phyloP scores from a whole-genome alignment of 2,113 vertebrate genomes.

The Mustelus asterias region DNA sequence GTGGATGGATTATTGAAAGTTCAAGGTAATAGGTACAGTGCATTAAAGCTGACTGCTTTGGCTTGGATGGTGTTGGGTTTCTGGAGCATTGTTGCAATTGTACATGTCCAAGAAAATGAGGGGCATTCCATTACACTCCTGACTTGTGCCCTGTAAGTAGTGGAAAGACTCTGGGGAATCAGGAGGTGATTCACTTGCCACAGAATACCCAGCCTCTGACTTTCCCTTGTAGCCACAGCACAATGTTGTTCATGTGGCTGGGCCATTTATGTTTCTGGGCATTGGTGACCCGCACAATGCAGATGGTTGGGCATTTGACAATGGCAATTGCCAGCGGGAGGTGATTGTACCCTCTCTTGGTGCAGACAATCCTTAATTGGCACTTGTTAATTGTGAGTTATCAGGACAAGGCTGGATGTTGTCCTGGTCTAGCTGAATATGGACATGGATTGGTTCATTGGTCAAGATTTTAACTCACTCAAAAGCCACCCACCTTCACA shows the following conservation, averaged over 20 bases:
- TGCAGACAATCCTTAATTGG: neutral
- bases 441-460: neutral
- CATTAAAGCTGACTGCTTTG: neutral
- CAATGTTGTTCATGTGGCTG: neutral
- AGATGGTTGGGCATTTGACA: neutral
- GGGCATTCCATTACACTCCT: neutral
- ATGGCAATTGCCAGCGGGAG: neutral
- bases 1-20: neutral
- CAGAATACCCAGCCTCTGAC: neutral
- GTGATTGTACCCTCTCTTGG: neutral
- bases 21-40: neutral
- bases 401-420: neutral
- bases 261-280: neutral
- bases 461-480: neutral
- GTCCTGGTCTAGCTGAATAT: neutral
- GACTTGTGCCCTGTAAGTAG: neutral
- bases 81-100: neutral
- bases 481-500: neutral
- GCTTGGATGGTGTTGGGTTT: neutral
- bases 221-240: neutral
- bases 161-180: neutral
- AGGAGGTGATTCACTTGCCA: neutral
- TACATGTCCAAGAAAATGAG: neutral
- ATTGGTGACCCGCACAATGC: neutral
- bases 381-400: neutral